phyloP scores from a whole-genome alignment of 2,888 invertebrate species.

The Andrena dorsata region DNA sequence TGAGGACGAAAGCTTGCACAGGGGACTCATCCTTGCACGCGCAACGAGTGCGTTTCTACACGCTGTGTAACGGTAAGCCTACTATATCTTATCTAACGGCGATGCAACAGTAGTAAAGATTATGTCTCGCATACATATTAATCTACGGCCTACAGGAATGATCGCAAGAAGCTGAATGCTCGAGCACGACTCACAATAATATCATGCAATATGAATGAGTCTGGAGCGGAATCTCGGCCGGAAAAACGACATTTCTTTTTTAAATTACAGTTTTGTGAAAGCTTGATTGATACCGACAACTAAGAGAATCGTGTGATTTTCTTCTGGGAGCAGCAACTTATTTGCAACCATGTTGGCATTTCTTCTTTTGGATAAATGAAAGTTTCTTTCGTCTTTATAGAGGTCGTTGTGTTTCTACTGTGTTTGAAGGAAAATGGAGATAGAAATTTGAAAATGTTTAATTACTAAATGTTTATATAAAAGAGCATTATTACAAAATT shows the following conservation, averaged over 20 bases:
- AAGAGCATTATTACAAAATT: too few species aligned
- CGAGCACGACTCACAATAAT: slow-evolving; percentile 40
- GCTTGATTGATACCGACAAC: not conserved
- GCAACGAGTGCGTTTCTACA: slow-evolving; percentile 67
- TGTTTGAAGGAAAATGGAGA: too few species aligned
- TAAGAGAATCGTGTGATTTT: not conserved
- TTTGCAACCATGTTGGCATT: too few species aligned
- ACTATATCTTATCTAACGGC: slow-evolving; percentile 65
- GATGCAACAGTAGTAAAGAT: slow-evolving; percentile 63
- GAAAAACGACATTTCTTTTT: slow-evolving; percentile 25
- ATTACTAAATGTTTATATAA: too few species aligned
- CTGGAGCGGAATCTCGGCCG: slow-evolving; percentile 14
- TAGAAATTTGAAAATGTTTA: too few species aligned
- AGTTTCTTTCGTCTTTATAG: too few species aligned
- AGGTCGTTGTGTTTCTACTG: too few species aligned
- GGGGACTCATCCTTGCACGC: slow-evolving; percentile 31
- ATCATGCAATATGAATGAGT: slow-evolving; percentile 56
- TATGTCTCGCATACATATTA: slow-evolving; percentile 68
- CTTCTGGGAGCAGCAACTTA: too few species aligned
- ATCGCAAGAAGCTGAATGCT: slow-evolving; percentile 46
- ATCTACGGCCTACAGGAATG: slow-evolving; percentile 55
- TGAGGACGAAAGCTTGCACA: slow-evolving; percentile 39
- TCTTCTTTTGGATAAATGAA: too few species aligned
- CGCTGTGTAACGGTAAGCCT: slow-evolving; percentile 69
- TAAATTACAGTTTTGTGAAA: slow-evolving; percentile 32